Evolutionary conservation across 2,888 invertebrate species (phyloP).

Genomic region (Eristalinus sepulchralis): DNA sequence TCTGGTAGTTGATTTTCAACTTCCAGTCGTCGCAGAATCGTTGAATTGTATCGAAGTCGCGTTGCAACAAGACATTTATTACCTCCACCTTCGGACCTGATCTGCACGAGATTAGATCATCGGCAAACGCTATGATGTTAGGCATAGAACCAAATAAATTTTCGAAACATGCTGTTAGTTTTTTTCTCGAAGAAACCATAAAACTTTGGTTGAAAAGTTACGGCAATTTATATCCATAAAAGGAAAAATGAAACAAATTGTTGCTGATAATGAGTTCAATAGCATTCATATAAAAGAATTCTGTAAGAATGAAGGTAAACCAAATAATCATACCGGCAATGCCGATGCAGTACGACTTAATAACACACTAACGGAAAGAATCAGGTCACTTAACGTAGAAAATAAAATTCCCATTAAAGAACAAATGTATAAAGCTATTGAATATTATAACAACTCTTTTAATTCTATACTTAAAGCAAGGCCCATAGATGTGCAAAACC

Average conservation of each 20-base stretch:
- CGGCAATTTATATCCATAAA: constrained; percentile 36
- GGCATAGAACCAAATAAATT: too few relatives aligned
- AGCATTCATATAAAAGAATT: constrained; percentile 52
- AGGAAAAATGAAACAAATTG: constrained; percentile 51
- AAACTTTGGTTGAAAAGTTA: background rate
- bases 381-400: constrained; percentile 24
- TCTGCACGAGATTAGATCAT: too few relatives aligned
- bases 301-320: constrained; percentile 41
- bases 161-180: constrained; percentile 27
- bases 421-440: constrained; percentile 62
- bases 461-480: constrained; percentile 53
- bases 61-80: too few relatives aligned
- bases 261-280: constrained; percentile 64
- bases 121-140: too few relatives aligned
- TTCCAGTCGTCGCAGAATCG: too few relatives aligned
- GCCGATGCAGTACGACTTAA: constrained; percentile 48
- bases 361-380: constrained; percentile 60
- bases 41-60: too few relatives aligned
- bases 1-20: too few relatives aligned
- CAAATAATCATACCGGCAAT: constrained; percentile 44
- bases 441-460: constrained; percentile 63
- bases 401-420: constrained; percentile 52
- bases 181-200: background rate
- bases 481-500: constrained; percentile 48
- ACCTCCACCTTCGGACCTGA: too few relatives aligned